phyloP scores from a whole-genome alignment of 2,888 invertebrate genomes.

The Corythucha ciliata region DNA sequence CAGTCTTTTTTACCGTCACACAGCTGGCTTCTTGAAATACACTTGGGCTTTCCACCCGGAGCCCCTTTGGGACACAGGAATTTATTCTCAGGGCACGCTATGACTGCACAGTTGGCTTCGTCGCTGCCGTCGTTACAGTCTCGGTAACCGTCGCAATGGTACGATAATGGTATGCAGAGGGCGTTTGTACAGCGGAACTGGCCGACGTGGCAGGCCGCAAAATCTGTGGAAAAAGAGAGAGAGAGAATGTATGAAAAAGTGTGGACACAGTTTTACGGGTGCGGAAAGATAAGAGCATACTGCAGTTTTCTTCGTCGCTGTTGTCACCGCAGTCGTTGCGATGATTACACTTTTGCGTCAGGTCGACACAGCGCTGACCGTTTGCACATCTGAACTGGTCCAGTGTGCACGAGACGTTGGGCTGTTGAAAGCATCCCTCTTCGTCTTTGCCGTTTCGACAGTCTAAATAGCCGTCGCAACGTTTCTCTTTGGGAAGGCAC shows the following conservation, averaged over 20 bases:
- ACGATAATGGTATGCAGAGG: constrained; percentile 80
- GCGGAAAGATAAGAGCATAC: constrained; percentile 48
- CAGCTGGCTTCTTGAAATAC: constrained; percentile 76
- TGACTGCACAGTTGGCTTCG: constrained; percentile 76
- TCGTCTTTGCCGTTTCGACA: constrained; percentile 75
- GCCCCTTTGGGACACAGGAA: constrained; percentile 78
- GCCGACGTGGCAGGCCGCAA: constrained; percentile 76
- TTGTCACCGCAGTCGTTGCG: constrained; percentile 84
- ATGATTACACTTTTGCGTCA: constrained; percentile 71
- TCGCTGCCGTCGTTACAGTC: constrained; percentile 90
- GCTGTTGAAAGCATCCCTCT: constrained; percentile 54
- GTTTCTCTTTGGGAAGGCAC: constrained; percentile 79
- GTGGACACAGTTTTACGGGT: too few relatives aligned
- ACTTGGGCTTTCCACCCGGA: constrained; percentile 64
- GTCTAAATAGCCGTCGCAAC: constrained; percentile 85
- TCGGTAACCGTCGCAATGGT: constrained; percentile 74
- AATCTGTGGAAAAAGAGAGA: too few relatives aligned
- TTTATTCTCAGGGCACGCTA: constrained; percentile 81
- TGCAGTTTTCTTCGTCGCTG: constrained; percentile 82
- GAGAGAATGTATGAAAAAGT: too few relatives aligned
- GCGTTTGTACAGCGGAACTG: constrained; percentile 91
- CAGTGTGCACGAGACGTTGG: constrained; percentile 52
- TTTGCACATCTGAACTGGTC: constrained; percentile 74
- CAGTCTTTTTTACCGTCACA: constrained; percentile 89
- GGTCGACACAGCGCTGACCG: constrained; percentile 72